Conservation (phyloP, 2,797 vertebrate species). For the Ibycter americanus region DNA sequence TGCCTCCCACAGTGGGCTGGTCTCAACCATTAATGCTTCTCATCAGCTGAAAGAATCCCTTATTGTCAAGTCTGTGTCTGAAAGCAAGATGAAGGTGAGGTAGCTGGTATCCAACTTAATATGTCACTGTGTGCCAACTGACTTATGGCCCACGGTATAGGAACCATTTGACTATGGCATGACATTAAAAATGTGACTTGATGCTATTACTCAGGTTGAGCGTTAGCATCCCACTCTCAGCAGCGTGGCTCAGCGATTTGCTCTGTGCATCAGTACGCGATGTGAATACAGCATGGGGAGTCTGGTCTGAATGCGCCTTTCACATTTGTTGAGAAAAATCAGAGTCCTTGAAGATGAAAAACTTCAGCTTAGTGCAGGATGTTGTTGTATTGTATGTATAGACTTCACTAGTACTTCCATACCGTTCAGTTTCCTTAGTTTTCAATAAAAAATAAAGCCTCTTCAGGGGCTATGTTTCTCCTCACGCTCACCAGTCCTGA, state of each 20-base stretch:
- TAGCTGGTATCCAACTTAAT: background rate
- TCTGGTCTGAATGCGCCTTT: accelerated
- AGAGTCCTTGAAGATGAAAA: background rate
- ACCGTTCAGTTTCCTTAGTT: background rate
- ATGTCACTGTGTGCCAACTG: background rate
- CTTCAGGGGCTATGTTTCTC: background rate
- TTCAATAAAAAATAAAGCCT: background rate
- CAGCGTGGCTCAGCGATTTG: background rate
- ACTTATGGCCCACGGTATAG: background rate
- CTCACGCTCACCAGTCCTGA: background rate
- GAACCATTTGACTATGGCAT: background rate
- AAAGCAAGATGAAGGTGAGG: background rate
- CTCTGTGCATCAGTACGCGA: accelerated
- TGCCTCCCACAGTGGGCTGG: background rate
- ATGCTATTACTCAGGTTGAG: background rate
- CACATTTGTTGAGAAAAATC: background rate
- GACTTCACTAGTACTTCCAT: background rate
- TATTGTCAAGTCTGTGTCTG: background rate
- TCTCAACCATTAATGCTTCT: background rate
- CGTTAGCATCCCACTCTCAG: background rate
- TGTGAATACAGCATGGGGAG: background rate
- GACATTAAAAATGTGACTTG: background rate
- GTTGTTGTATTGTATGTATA: background rate
- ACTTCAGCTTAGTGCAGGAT: background rate
- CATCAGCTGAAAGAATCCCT: background rate